phyloP scores from a whole-genome alignment of 1,140 invertebrate genomes.

The Trialeurodes vaporariorum region DNA sequence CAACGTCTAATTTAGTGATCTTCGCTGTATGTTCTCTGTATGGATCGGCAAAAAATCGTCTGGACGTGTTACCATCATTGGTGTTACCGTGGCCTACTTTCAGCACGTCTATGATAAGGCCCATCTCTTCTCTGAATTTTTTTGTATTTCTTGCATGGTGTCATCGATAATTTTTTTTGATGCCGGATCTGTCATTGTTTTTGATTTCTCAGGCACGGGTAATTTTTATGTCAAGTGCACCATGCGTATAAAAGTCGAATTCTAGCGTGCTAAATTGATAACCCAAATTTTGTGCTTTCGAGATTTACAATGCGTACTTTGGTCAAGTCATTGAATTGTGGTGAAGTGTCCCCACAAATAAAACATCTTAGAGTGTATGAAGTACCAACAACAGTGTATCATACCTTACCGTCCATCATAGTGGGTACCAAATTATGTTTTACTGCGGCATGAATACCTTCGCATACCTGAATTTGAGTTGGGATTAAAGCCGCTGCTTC shows the following conservation, averaged over 20 bases:
- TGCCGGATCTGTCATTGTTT: not conserved
- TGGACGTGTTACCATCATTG: conserved; percentile 33
- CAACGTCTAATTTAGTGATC: no score
- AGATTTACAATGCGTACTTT: conserved; percentile 19
- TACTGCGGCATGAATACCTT: not conserved
- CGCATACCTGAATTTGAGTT: not conserved
- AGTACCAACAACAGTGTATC: not conserved
- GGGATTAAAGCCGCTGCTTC: not conserved
- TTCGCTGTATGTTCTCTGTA: no score
- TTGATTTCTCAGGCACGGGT: not conserved
- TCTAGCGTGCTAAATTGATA: conserved; percentile 31
- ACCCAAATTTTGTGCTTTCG: conserved; percentile 27
- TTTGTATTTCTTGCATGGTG: not conserved
- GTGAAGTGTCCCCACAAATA: conserved; percentile 31
- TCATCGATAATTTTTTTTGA: conserved; percentile 4
- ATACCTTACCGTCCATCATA: conserved; percentile 9
- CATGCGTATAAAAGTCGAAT: conserved; percentile 29
- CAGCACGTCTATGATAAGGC: conserved; percentile 19
- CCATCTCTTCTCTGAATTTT: conserved; percentile 10
- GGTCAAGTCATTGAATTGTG: conserved; percentile 33
- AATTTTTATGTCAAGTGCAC: conserved; percentile 30
- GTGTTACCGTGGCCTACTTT: conserved; percentile 27
- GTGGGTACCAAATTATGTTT: conserved; percentile 2
- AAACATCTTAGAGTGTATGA: conserved; percentile 26
- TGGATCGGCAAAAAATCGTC: conserved; percentile 29